Base-by-base conservation (phyloP, 2,888 invertebrate species). In the Noctua comes region DNA sequence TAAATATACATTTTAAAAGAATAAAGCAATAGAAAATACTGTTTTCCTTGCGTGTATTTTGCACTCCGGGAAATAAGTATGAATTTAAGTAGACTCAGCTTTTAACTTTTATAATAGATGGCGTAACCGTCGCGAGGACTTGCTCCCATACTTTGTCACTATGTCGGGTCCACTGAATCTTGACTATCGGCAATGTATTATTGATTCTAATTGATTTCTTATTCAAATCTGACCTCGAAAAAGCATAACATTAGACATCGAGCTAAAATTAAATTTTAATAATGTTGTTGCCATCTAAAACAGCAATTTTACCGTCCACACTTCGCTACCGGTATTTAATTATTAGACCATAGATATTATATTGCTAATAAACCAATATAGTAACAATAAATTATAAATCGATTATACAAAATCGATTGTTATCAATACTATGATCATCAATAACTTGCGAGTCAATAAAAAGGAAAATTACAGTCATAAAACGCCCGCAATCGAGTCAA, bases 381-480 rank as follows among this genome's bases (percentile, higher is more conserved):
- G 62, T 74, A 82, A 85, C 89, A 86, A 90, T 91, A 93, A 93
- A 91, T 91, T 91, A 89, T 86, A 88, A 91, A 91, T 85, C 90
- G 90, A 90, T 88, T 91, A 90, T 86, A 88, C 86, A 89, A 80
- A 81, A 87, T 87, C 89, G 93, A 94, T 94, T 91, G 91, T 91
- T 94, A 94, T 93, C 93, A 95, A 93, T 93, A 92, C 88, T 82
- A 82, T 80, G 80, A 88, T 87, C 89, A 86, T 86, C 79, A 86
- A 89, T 90, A 90, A 90, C 87, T 88, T 86, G 88, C 89, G 88
- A 90, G 88, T 91, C 93, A 93, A 94, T 95, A 95, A 95, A 95
- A 94, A 93, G 92, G 92, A 92, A 96, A 96, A 96, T 96, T 95
- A 94, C 94, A 93, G 94, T 94, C 92, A 95, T 95, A 95, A 96